phyloP scores from a whole-genome alignment of 30 jellyfish, hydroid and myxozoan genomes.

The Turritopsis rubra region DNA sequence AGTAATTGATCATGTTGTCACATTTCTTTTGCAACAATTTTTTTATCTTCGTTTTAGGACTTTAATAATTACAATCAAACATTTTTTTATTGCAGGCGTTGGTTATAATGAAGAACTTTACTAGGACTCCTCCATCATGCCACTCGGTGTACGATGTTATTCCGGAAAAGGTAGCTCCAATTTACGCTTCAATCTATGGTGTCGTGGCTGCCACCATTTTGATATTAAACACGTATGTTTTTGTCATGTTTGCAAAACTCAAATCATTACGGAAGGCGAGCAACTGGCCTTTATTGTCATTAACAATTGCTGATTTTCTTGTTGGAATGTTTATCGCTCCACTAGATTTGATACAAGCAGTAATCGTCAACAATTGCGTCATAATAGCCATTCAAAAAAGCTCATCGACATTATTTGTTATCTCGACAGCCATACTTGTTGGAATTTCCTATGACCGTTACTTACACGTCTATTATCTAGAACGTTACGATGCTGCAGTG shows the following conservation, averaged over 20 bases:
- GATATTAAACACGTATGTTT: not conserved
- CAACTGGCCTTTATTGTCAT: not conserved
- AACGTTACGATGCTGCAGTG: not conserved
- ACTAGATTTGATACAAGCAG: not conserved
- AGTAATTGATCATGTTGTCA: too few relatives aligned
- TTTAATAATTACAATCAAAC: too few relatives aligned
- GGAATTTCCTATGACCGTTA: not conserved
- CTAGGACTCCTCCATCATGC: not conserved
- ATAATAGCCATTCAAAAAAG: not conserved
- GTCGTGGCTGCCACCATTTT: not conserved
- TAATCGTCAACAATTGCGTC: not conserved
- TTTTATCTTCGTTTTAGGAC: too few relatives aligned
- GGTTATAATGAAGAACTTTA: not conserved
- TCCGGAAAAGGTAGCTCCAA: not conserved
- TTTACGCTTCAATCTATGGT: not conserved
- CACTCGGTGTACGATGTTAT: not conserved
- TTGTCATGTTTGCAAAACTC: not conserved
- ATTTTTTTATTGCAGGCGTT: too few relatives aligned
- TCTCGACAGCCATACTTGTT: not conserved
- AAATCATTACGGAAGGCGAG: not conserved
- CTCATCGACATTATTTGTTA: not conserved
- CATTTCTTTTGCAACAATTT: too few relatives aligned
- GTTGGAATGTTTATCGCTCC: not conserved
- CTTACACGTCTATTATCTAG: not conserved
- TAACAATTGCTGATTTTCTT: not conserved